Percentiles rank a stretch among this genome's conserved stretches.
Evolutionary conservation across 2,797 vertebrate species (phyloP).

Genomic region (Leptodactylus fallax): DNA sequence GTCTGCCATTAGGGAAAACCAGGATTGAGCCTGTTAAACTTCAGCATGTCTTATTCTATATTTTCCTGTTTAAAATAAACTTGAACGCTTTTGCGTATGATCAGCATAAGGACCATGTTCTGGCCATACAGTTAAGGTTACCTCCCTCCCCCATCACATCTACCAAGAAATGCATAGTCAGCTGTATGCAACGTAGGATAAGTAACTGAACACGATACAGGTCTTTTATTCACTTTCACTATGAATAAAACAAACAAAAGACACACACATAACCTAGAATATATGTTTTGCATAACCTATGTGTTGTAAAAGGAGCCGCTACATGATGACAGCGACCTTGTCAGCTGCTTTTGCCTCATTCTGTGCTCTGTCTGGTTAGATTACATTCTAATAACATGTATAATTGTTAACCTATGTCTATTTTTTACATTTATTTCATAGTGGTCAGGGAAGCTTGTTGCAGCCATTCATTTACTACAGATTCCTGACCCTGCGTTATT

Average conservation of each 20-base stretch:
- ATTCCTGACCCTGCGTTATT: constrained; percentile 95
- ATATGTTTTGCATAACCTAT: not conserved
- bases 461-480: constrained; percentile 98
- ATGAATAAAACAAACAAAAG: not conserved
- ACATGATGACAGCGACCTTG: not conserved
- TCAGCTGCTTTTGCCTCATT: not conserved
- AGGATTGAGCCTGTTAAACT: too few species aligned
- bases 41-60: too few species aligned
- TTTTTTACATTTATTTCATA: constrained; percentile 68
- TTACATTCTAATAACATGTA: not conserved
- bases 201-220: not conserved
- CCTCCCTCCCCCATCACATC: too few species aligned
- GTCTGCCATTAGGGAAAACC: too few species aligned
- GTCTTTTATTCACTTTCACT: not conserved
- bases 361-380: not conserved
- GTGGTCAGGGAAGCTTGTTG: constrained; percentile 95
- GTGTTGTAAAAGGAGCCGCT: not conserved
- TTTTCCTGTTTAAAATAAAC: too few species aligned
- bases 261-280: not conserved
- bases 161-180: too few species aligned
- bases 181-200: not conserved
- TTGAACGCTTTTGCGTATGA: too few species aligned
- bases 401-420: not conserved
- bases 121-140: too few species aligned
- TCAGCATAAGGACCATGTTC: too few species aligned